Evolutionary conservation across 2,113 vertebrate species (phyloP).

Genomic region (Numida meleagris): DNA sequence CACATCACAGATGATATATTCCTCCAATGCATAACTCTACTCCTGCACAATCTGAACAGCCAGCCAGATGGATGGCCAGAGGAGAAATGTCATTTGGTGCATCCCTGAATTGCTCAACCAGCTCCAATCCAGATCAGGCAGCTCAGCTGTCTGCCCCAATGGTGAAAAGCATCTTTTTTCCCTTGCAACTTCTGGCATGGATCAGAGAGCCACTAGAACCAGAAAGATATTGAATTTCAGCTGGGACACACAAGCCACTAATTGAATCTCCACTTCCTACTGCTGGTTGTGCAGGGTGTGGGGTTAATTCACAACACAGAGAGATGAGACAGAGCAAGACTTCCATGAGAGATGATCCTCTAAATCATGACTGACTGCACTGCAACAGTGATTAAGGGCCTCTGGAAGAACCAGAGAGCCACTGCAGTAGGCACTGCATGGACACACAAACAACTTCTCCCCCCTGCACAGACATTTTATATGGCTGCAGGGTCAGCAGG

Average conservation of each 20-base stretch:
- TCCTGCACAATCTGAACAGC: background rate
- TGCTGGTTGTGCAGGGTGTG: background rate
- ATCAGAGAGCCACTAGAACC: background rate
- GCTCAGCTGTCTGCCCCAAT: background rate
- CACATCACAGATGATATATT: background rate
- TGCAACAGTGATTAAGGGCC: background rate
- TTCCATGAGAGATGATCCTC: background rate
- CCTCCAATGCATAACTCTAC: background rate
- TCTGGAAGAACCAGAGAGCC: background rate
- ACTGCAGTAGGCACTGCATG: background rate
- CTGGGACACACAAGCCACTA: background rate
- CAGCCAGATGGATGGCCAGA: background rate
- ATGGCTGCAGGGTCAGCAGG: background rate
- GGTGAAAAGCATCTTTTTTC: background rate
- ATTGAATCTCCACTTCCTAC: background rate
- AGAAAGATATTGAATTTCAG: background rate
- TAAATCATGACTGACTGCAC: background rate
- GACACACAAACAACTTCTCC: background rate
- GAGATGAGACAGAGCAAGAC: background rate
- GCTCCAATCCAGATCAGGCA: background rate
- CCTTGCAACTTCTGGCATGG: background rate
- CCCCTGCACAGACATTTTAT: rapidly evolving
- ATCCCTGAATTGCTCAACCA: background rate
- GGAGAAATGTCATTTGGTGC: background rate
- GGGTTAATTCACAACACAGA: background rate